phyloP scores from a whole-genome alignment of 2,113 vertebrate genomes.

The Quiscalus mexicanus region DNA sequence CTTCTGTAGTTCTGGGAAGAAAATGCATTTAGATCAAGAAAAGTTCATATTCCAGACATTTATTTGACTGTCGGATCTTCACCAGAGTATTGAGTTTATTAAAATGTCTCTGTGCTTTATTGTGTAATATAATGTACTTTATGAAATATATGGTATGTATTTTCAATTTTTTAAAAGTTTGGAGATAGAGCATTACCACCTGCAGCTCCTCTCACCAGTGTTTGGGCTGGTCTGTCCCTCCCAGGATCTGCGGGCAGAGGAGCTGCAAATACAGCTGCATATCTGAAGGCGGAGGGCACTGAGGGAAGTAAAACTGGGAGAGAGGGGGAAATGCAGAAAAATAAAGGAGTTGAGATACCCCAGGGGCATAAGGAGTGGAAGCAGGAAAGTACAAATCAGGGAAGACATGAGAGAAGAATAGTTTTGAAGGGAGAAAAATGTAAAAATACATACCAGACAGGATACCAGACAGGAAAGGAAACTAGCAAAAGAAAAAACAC shows the following conservation, averaged over 20 bases:
- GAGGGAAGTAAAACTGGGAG: background rate
- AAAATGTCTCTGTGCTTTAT: background rate
- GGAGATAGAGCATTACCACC: background rate
- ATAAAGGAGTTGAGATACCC: background rate
- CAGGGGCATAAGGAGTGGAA: background rate
- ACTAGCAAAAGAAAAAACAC: background rate
- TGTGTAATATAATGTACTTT: background rate
- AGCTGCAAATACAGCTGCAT: background rate
- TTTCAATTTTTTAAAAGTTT: constrained; percentile 5
- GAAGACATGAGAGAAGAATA: background rate
- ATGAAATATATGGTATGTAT: background rate
- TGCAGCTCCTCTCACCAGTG: background rate
- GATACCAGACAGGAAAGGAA: background rate
- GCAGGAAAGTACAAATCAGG: background rate
- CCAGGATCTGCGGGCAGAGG: background rate
- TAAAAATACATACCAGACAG: background rate
- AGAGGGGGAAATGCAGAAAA: background rate
- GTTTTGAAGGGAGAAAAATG: background rate
- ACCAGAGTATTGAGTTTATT: background rate
- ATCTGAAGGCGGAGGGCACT: background rate
- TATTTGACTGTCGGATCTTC: background rate
- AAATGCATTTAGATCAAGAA: background rate
- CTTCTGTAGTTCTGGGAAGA: background rate
- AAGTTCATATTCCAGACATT: background rate
- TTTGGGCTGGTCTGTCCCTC: background rate